Base-by-base conservation (phyloP, 2,113 vertebrate species). In the Toxotes jaculatrix region DNA sequence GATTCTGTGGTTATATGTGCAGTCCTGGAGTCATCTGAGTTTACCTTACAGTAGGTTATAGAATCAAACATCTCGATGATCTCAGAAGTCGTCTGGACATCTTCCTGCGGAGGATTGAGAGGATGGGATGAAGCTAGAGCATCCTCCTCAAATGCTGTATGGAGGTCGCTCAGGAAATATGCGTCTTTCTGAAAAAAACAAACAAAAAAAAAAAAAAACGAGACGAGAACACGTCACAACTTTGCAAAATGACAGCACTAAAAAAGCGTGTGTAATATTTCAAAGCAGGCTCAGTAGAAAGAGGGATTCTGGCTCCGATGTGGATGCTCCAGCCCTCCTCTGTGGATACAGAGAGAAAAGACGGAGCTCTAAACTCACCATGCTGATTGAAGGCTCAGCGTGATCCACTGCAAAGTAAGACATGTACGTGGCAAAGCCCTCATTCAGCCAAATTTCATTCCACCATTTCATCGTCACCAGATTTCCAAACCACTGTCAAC, bases 381-480 rank as follows among this genome's bases (percentile, higher is more conserved):
- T 90, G 8, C 88, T 68, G 96, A 97, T 97, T 0, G 1, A 0
- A 0, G 70, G 31, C 59, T 97, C 95, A 0, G 87, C 93, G 0
- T 27, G 0, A 57, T 97, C 6, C 0, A 96, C 92, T 0, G 96
- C 97, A 38, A 95, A 51, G 67, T 95, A 95, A 27, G 97, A 90
- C 71, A 97, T 91, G 0, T 97, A 99, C 1, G 95, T 96, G 49
- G 98, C 96, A 0, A 99, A 97, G 64, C 98, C 98, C 69, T 98
- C 98, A 0, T 97, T 99, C 80, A 99, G 94, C 98, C 98, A 99
- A 59, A 98, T 43, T 32, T 98, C 95, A 0, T 97, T 99, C 98
- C 98, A 99, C 98, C 98, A 99, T 6, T 80, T 92, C 91, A 99
- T 95, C 0, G 98, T 99, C 85, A 99, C 98, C 89, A 97, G 91